Evolutionary conservation across 1,140 invertebrate genomes (phyloP), one percentile per base, ranked within the genome.

Genomic region (Drosophila lacteicornis): DNA sequence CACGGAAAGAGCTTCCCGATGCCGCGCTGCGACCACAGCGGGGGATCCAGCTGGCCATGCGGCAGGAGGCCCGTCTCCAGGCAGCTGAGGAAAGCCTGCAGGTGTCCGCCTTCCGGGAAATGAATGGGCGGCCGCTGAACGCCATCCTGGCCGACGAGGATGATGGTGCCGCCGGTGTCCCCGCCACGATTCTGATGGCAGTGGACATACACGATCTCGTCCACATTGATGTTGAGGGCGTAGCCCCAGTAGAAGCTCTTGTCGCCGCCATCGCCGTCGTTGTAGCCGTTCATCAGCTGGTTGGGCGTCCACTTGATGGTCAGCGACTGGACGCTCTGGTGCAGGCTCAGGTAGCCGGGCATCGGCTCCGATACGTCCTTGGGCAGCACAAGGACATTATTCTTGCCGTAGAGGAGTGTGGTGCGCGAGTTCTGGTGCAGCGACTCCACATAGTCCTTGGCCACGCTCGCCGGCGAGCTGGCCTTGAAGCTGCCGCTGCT

Each of bases 81-180:
- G 92, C 98, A 98, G 53, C 97, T 97, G 6, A 99, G 93, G 91
- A 99, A 99, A 1, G 97, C 96, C 57, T 98, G 93, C 76, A 99
- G 94, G 93, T 99, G 98, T 9, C 97, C 98, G 50, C 95, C 97
- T 94, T 96, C 96, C 2, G 98, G 98, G 91, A 99, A 99, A 84
- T 98, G 96, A 82, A 99, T 97, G 0, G 98, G 98, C 12, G 98
- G 97, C 53, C 96, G 94, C 92, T 99, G 98, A 3, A 98, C 97
- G 1, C 98, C 98, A 93, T 99, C 98, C 91, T 98, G 97, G 2
- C 97, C 97, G 0, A 99, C 98, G 8, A 99, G 94, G n/a, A 99
- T 97, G 15, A 99, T 95, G 1, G 96, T 97, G 15, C 97, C 97
- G 7, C 96, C 96, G 50, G 94, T 94, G 82, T 96, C 95, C 0